Conservation (phyloP, 2,113 vertebrate species). For the Rhea americana region DNA sequence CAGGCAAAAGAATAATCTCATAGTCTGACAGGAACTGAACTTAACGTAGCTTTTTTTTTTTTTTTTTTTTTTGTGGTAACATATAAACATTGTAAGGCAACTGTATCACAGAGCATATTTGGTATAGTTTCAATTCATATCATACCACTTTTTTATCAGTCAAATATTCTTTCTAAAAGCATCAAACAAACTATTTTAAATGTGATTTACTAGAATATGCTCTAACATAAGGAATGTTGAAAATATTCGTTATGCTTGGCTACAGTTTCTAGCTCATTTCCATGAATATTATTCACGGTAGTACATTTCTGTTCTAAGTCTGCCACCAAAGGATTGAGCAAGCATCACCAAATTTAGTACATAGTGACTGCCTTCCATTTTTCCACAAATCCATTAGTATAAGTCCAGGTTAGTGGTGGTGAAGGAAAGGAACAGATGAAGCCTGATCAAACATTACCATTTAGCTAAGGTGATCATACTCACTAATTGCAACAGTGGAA, state of each 20-base stretch:
- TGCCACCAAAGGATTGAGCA: not conserved
- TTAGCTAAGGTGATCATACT: not conserved
- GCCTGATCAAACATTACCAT: not conserved
- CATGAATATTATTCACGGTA: not conserved
- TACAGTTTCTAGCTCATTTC: not conserved
- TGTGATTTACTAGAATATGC: not conserved
- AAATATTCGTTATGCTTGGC: not conserved
- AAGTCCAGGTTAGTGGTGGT: not conserved
- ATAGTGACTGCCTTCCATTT: accelerated
- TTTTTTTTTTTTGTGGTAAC: not conserved
- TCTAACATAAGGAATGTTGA: accelerated
- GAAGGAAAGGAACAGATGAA: not conserved
- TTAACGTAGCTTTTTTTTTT: not conserved
- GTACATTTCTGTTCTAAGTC: not conserved
- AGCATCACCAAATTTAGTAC: accelerated
- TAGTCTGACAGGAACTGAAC: not conserved
- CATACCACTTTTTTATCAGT: not conserved
- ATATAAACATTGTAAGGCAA: not conserved
- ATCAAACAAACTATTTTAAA: not conserved
- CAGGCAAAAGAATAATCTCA: not conserved
- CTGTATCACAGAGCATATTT: not conserved
- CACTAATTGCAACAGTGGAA: not conserved
- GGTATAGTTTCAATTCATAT: not conserved
- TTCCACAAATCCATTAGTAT: not conserved
- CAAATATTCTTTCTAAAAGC: not conserved